Percentiles rank a stretch among this genome's conserved stretches.
These are phyloP conservation scores for Neotoxoptera formosana DNA, from an alignment of 1,140 invertebrate genomes.

Conservation along the genomic window DNA sequence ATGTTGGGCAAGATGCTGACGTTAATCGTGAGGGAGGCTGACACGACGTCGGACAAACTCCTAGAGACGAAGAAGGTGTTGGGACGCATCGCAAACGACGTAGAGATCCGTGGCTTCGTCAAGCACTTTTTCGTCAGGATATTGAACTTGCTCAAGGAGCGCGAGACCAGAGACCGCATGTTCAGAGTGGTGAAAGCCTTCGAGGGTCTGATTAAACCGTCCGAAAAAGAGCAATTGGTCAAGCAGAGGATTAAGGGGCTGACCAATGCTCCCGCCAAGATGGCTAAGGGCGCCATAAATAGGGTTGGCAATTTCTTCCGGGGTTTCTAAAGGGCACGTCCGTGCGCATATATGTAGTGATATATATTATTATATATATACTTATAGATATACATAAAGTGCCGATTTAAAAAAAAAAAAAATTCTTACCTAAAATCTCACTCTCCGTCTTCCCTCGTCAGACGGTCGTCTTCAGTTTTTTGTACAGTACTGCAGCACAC, in stretches of 20 bases:
- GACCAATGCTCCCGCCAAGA: background rate
- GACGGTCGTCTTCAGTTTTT: background rate
- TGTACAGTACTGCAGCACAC: background rate
- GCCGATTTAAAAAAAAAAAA: background rate
- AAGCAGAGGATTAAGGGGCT: background rate
- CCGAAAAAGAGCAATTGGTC: too few species aligned
- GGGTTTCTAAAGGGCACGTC: background rate
- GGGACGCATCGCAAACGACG: background rate
- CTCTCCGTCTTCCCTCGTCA: background rate
- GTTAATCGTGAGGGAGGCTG: background rate
- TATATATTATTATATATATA: background rate
- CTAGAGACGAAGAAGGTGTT: background rate
- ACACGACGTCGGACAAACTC: background rate
- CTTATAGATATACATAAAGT: background rate
- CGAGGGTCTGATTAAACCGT: background rate
- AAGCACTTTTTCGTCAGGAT: fast-evolving
- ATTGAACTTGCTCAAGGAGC: background rate
- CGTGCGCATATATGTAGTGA: background rate
- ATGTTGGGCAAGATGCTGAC: background rate
- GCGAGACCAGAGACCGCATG: background rate
- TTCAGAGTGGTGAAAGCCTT: too few species aligned
- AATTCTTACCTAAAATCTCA: background rate
- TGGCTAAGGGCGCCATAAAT: background rate
- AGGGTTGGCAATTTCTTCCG: background rate
- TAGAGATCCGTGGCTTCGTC: too few species aligned